phyloP scores from a whole-genome alignment of 2,797 vertebrate species.

The Holocentrus rufus region DNA sequence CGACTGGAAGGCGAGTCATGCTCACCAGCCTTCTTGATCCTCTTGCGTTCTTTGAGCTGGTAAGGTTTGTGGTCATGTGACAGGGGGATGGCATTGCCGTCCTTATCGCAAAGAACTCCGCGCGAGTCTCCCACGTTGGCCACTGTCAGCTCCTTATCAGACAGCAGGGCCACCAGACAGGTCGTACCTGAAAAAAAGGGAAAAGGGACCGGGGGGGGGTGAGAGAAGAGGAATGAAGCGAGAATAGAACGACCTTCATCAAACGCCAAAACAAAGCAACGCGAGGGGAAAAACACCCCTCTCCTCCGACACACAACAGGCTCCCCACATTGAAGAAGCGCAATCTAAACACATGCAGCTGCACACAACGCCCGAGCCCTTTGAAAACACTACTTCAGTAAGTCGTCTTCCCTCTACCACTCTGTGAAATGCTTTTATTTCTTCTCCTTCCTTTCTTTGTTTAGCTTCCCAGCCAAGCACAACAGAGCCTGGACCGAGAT shows the following conservation, averaged over 20 bases:
- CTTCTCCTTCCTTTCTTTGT: constrained; percentile 67
- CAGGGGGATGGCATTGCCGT: constrained; percentile 95
- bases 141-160: constrained; percentile 94
- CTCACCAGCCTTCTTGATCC: constrained; percentile 98
- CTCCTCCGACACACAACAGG: not conserved
- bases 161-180: constrained; percentile 93
- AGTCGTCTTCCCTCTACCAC: constrained; percentile 22
- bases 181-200: constrained; percentile 78
- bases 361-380: constrained; percentile 43
- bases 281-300: not conserved
- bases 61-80: constrained; percentile 99
- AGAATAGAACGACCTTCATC: constrained; percentile 8
- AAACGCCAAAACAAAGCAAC: not conserved
- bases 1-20: constrained; percentile 22
- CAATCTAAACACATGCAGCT: constrained; percentile 25
- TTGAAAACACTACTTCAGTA: constrained; percentile 36
- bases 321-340: not conserved
- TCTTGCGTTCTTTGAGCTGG: constrained; percentile 97
- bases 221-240: not conserved
- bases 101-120: constrained; percentile 96
- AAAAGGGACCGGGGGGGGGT: not conserved
- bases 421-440: constrained; percentile 47
- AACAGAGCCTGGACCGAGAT: constrained; percentile 54
- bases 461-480: constrained; percentile 61
- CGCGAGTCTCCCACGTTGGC: constrained; percentile 98